These are phyloP conservation scores for Dreissena polymorpha DNA, from an alignment of 1,140 invertebrate species.

Conservation along the genomic window DNA sequence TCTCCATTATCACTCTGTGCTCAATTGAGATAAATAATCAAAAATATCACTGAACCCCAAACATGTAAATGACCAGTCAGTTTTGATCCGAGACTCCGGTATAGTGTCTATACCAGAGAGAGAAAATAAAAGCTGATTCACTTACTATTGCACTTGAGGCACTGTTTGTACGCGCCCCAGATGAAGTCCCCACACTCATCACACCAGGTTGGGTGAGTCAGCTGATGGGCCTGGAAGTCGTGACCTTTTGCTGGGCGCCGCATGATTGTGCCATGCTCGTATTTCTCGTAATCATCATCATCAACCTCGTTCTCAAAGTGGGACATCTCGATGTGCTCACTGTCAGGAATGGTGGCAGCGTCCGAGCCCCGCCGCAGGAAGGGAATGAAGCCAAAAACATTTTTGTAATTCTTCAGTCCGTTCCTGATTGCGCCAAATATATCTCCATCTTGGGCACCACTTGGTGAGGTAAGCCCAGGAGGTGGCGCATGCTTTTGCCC, in stretches of 20 bases:
- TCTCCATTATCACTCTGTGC: no score
- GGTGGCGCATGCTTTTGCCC: no score
- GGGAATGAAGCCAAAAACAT: conserved; percentile 64
- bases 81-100: no score
- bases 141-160: conserved; percentile 78
- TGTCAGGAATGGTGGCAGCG: conserved; percentile 21
- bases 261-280: conserved; percentile 33
- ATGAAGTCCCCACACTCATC: conserved; percentile 82
- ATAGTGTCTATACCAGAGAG: background rate
- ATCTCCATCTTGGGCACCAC: conserved; percentile 54
- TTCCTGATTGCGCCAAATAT: conserved; percentile 67
- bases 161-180: conserved; percentile 80
- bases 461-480: conserved; percentile 12
- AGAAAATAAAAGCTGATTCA: conserved; percentile 52
- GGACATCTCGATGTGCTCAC: conserved; percentile 74
- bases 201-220: conserved; percentile 81
- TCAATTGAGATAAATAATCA: no score
- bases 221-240: conserved; percentile 69
- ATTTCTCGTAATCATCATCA: conserved; percentile 32
- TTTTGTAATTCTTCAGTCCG: conserved; percentile 63
- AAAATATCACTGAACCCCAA: no score
- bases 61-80: no score
- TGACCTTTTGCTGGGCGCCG: conserved; percentile 70
- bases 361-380: conserved; percentile 58
- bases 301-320: conserved; percentile 59